These are phyloP conservation scores for Bubalus kerabau DNA, from an alignment of 2,113 vertebrate genomes.

Conservation along the genomic window DNA sequence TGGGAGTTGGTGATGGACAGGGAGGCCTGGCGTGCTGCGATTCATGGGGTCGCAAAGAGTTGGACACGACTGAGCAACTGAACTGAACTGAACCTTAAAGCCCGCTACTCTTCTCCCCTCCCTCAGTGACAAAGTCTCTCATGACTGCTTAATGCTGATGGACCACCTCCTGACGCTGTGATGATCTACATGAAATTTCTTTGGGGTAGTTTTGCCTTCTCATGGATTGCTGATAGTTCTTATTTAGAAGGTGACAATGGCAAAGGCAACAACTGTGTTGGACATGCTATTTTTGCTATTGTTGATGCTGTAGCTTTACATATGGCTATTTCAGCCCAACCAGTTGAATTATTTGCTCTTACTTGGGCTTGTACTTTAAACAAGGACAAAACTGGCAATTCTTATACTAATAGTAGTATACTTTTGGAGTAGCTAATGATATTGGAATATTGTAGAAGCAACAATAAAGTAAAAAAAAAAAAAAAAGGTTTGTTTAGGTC, in stretches of 20 bases:
- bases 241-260: neutral
- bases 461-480: neutral
- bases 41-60: too few relatives aligned
- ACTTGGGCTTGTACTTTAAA: neutral
- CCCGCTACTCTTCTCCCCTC: neutral
- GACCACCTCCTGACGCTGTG: neutral
- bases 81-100: neutral
- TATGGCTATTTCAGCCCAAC: neutral
- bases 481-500: neutral
- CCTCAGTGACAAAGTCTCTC: neutral
- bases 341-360: neutral
- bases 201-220: rapidly evolving
- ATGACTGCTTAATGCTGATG: neutral
- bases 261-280: neutral
- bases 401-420: neutral
- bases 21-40: too few relatives aligned
- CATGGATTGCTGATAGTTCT: neutral
- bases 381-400: neutral
- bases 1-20: too few relatives aligned
- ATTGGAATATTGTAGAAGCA: neutral
- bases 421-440: neutral
- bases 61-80: too few relatives aligned
- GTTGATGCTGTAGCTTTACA: neutral
- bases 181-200: neutral
- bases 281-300: neutral